Base-by-base conservation (phyloP, 2,888 invertebrate species). In the Drosophila quinaria region DNA sequence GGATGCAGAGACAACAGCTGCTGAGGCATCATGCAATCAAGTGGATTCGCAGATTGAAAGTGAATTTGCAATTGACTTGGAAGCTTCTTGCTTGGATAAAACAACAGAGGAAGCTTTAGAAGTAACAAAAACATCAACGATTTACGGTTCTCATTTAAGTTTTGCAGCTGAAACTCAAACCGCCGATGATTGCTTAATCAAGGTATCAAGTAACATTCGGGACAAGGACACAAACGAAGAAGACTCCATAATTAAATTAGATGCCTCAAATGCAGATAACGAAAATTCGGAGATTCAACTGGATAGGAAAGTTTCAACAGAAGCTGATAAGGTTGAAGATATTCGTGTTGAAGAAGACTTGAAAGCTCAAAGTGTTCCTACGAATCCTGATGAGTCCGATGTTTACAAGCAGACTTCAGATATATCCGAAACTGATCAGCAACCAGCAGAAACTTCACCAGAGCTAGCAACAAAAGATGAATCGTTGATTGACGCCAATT, bases 91-190 rank as follows among this genome's bases (percentile, higher is more conserved):
- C 19, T 35, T 9, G 22, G 22, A 15, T 13, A 47, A 11, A 31
- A 33, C 22, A 3, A 25, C 5, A n/a, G 55, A 63, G 35, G 47
- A 6, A 9, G 37, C 31, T 0, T 4, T 15, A 11, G 67, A 51
- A 8, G 3, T 31, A 17, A 51, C 15, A 11, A 51, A 9, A 11
- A 55, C 33, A 31, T 73, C 74, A 19, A 58, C 46, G 3, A 58
- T 62, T 55, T 73, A 58, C 35, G 55, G 10, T 0, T 42, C 33
- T 15, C n/a, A 69, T 17, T 11, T 52, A 5, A 31, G n/a, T 15
- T 22, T 13, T 3, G 46, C 13, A 13, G n/a, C 25, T n/a, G 46
- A 46, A 33, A 49, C 33, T 2, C 17, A 33, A 49, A 8, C 11
- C 33, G 1, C 46, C 46, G 46, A 46, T 25, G 46, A 46, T 5